Conservation (phyloP, 1,140 invertebrate genomes). For the Brachionus calyciflorus region DNA sequence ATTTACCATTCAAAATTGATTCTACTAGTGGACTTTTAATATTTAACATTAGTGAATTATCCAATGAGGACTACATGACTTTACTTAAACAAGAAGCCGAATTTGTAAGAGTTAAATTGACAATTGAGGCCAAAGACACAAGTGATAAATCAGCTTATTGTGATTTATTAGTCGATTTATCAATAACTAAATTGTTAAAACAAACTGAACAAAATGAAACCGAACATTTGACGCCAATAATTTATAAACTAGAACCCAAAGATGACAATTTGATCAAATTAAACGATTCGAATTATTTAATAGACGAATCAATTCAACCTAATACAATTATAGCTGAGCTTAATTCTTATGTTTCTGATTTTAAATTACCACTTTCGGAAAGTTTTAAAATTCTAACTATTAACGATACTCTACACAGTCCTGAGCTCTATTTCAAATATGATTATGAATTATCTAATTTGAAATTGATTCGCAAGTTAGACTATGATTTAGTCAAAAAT, state of each 20-base stretch:
- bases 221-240: constrained; percentile 14
- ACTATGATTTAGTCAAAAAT: constrained; percentile 29
- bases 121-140: background rate
- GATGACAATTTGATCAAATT: background rate
- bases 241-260: constrained; percentile 15
- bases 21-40: constrained; percentile 4
- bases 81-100: constrained; percentile 14
- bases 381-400: constrained; percentile 4
- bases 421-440: constrained; percentile 31
- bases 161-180: constrained; percentile 11
- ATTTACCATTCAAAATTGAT: background rate
- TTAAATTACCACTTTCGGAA: background rate
- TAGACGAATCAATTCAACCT: constrained; percentile 13
- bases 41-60: background rate
- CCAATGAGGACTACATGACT: constrained; percentile 13
- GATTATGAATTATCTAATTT: background rate
- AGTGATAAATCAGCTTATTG: background rate
- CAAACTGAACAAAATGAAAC: background rate
- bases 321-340: constrained; percentile 27
- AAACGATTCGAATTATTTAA: background rate
- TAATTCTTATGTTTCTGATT: background rate
- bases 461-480: constrained; percentile 2
- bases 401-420: background rate
- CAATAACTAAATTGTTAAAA: background rate
- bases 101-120: constrained; percentile 7